These are phyloP conservation scores for Hyposoter dolosus DNA, from an alignment of 2,888 invertebrate genomes.

Conservation along the genomic window DNA sequence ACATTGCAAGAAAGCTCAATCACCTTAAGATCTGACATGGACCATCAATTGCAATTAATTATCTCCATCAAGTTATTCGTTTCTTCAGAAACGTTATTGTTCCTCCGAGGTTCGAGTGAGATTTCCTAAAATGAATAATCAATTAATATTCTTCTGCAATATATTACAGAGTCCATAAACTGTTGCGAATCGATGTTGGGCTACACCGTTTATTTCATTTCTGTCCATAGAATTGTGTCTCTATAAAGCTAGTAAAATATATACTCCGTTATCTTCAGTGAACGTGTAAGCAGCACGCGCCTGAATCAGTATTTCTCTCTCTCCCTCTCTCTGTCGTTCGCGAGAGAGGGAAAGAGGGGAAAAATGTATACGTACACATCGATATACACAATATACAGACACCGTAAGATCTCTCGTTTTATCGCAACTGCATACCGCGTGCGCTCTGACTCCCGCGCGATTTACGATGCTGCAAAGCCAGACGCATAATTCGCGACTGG, in stretches of 20 bases:
- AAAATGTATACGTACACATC: not conserved
- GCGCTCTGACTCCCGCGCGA: conserved; percentile 54
- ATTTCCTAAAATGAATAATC: not conserved
- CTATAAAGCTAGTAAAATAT: conserved; percentile 42
- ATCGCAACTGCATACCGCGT: conserved; percentile 52
- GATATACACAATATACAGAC: not conserved
- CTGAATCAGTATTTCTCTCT: conserved; percentile 36
- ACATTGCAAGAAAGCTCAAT: too few relatives aligned
- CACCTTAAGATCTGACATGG: too few relatives aligned
- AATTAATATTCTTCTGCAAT: not conserved
- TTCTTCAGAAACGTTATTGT: not conserved
- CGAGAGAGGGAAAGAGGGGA: conserved; percentile 5
- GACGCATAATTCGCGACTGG: conserved; percentile 54
- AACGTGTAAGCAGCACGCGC: conserved; percentile 50
- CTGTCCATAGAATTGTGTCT: not conserved
- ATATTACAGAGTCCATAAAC: conserved; percentile 14
- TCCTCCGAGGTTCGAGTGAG: not conserved
- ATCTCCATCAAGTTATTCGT: not conserved
- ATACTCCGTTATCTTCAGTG: conserved; percentile 49
- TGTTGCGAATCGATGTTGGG: conserved; percentile 9
- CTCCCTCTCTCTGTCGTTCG: conserved; percentile 5
- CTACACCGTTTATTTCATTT: conserved; percentile 16
- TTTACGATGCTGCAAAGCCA: conserved; percentile 53
- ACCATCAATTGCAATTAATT: not conserved
- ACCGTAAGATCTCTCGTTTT: conserved; percentile 47